Evolutionary conservation across 1,140 invertebrate species (phyloP).

Genomic region (Drosophila burlai): DNA sequence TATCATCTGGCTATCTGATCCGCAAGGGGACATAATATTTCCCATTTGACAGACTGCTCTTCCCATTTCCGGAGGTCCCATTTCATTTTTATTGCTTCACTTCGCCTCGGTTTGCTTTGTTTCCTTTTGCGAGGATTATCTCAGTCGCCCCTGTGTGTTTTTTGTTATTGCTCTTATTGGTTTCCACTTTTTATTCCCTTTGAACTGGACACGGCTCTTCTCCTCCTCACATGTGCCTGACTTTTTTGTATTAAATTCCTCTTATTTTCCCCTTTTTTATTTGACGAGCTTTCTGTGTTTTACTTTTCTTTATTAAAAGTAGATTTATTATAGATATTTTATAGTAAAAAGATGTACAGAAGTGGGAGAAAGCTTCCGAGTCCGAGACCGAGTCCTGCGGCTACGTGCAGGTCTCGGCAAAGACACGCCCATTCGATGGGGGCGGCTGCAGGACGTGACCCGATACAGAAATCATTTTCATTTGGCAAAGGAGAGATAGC

Average conservation of each 20-base stretch:
- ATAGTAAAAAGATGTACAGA: constrained; percentile 3
- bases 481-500: too few species aligned
- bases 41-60: constrained; percentile 30
- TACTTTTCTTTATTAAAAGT: constrained; percentile 56
- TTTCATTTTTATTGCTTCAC: constrained; percentile 62
- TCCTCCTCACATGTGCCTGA: constrained; percentile 17
- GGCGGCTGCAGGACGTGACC: constrained; percentile 7
- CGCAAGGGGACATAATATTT: constrained; percentile 39
- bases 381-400: constrained; percentile 7
- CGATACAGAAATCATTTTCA: not conserved
- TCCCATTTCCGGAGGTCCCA: constrained; percentile 30
- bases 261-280: constrained; percentile 38
- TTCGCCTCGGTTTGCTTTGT: constrained; percentile 27
- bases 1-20: constrained; percentile 39
- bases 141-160: constrained; percentile 4
- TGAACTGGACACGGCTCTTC: constrained; percentile 58
- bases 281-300: constrained; percentile 55
- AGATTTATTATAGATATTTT: constrained; percentile 69
- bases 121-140: constrained; percentile 32
- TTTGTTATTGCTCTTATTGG: constrained; percentile 44
- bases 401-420: constrained; percentile 10
- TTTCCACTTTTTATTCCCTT: constrained; percentile 58
- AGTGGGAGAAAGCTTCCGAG: not conserved
- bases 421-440: constrained; percentile 7
- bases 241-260: constrained; percentile 49